Conservation (phyloP, 2,888 invertebrate genomes). For the Protonemura montana region DNA sequence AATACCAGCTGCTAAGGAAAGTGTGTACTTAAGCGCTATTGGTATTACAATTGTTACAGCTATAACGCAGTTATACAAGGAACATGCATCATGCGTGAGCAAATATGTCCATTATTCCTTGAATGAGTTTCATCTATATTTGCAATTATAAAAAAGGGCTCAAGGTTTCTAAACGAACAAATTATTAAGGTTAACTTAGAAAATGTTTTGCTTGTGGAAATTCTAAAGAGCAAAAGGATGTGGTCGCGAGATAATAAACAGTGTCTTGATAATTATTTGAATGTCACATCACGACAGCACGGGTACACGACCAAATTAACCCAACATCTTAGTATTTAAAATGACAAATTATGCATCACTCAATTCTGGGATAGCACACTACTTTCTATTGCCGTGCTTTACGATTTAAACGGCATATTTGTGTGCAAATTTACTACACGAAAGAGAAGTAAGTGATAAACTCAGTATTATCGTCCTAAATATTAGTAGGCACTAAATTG, state of each 20-base stretch:
- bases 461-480: too few relatives aligned
- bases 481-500: too few relatives aligned
- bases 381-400: not conserved
- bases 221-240: not conserved
- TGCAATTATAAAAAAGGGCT: not conserved
- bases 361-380: too few relatives aligned
- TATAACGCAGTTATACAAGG: too few relatives aligned
- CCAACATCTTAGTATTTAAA: too few relatives aligned
- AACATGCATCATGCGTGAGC: not conserved
- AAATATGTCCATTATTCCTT: not conserved
- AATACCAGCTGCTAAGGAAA: not conserved
- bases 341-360: too few relatives aligned
- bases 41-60: too few relatives aligned
- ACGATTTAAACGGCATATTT: not conserved
- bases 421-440: too few relatives aligned
- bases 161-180: not conserved
- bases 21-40: not conserved
- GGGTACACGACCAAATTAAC: not conserved
- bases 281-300: not conserved
- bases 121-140: not conserved
- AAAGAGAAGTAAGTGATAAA: too few relatives aligned
- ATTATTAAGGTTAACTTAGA: not conserved
- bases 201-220: not conserved
- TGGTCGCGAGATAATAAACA: not conserved
- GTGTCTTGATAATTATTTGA: not conserved